Evolutionary conservation across 2,888 invertebrate genomes (phyloP), one percentile per base, ranked within the genome.

Genomic region (Bombyx huttoni): DNA sequence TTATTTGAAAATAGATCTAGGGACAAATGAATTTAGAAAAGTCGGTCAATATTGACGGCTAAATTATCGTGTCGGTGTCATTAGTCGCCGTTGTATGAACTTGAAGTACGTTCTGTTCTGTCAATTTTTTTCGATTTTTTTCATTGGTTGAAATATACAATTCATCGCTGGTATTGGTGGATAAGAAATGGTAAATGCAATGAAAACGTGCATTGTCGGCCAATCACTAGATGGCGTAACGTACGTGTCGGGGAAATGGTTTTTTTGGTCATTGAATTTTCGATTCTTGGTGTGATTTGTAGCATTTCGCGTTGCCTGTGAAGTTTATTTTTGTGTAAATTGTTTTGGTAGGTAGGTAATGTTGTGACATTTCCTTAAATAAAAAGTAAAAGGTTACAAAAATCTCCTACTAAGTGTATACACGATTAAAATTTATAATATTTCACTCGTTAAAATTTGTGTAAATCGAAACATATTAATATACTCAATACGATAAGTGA

Each of bases 291-390:
- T 64, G 73, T 70, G 76, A 77, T 73, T 76, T 81, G 83, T 81
- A 78, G 77, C 75, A 75, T 78, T 83, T 84, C 74, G 76, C 73
- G 73, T 70, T 77, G 72, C 69, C 65, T 67, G 64, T 67, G 66
- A 70, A 71, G 69, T 67, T 69, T 67, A 58, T 68, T 62, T 65
- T 68, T 66, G 70, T 68, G 67, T 67, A 68, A 68, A 78, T 80
- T 80, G 79, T 81, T 79, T 78, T 81, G 78, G 87, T 86, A 70
- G 81, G 88, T 85, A 74, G 24, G 62, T 74, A 68, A 68, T 66
- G 61, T 59, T 59, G 58, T 40, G 40, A 40, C 40, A 40, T 40
- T 40, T 40, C 40, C 3, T 24, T 24, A 24, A 24, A 24, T 10
- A 40, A 40, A 40, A 40, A 40, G 9, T 12, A 10, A 40, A 40